Conservation (phyloP, 2,888 invertebrate genomes). For the Ptychoptera albimana region DNA sequence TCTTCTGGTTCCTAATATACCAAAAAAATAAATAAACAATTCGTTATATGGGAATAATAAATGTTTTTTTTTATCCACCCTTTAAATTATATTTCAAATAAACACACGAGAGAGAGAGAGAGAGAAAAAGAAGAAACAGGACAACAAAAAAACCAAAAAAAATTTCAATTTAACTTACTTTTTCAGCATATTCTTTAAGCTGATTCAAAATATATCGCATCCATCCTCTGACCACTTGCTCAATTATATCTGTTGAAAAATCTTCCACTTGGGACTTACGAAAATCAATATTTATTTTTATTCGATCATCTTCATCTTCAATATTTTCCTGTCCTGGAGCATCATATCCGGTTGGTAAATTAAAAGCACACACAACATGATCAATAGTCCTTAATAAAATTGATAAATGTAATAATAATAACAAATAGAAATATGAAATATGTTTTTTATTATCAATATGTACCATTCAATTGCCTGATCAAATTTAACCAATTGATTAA, state of each 20-base stretch:
- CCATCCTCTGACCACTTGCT: constrained; percentile 35
- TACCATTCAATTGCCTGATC: constrained; percentile 33
- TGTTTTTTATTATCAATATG: neutral
- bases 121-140: neutral
- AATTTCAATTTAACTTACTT: constrained; percentile 12
- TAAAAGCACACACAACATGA: constrained; percentile 27
- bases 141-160: neutral
- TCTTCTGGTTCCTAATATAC: constrained; percentile 39
- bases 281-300: constrained; percentile 23
- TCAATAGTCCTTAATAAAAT: constrained; percentile 17
- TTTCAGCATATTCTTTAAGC: constrained; percentile 20
- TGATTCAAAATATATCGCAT: constrained; percentile 32
- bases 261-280: constrained; percentile 19
- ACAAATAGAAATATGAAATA: neutral
- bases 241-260: constrained; percentile 33
- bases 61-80: neutral
- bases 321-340: constrained; percentile 26
- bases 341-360: constrained; percentile 26
- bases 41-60: too few relatives aligned
- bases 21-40: neutral
- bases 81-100: neutral
- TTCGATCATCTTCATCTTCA: constrained; percentile 25
- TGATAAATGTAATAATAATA: neutral
- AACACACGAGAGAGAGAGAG: too few relatives aligned
- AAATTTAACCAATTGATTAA: constrained; percentile 34